A percentile compares a stretch with the other conserved stretches of the same genome.
phyloP scores from a whole-genome alignment of 2,888 invertebrate genomes.

The Ariolimax columbianus region DNA sequence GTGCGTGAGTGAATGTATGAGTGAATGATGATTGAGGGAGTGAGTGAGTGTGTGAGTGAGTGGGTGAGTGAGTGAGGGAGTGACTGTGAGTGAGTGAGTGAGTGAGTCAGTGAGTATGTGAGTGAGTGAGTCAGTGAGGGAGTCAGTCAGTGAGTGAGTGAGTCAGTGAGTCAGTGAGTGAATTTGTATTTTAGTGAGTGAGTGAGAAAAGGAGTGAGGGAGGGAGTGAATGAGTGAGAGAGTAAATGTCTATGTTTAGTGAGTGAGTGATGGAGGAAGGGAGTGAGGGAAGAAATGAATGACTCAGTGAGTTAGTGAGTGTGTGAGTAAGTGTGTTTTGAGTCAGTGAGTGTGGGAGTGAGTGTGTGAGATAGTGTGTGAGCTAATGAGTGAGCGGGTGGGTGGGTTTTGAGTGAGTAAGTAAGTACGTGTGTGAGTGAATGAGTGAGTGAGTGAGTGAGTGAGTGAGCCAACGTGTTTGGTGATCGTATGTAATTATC shows the following conservation, averaged over 20 bases:
- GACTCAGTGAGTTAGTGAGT: neutral
- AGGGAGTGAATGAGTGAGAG: neutral
- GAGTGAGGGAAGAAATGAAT: neutral
- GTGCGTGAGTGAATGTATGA: no score
- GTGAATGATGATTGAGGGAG: no score
- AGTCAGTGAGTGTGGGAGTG: neutral
- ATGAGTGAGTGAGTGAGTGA: neutral
- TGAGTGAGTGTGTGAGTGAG: slow-evolving; percentile 1
- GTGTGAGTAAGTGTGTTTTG: neutral
- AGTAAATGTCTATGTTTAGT: no score
- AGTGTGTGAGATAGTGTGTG: neutral
- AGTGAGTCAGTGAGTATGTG: neutral
- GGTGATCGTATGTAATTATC: no score
- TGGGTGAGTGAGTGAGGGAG: neutral
- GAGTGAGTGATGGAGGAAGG: neutral
- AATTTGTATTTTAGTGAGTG: neutral
- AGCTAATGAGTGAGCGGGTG: neutral
- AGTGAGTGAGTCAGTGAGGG: neutral
- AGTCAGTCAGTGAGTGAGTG: neutral
- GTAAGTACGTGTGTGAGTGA: neutral
- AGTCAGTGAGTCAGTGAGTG: neutral
- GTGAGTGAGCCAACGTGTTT: no score
- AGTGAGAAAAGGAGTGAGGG: neutral
- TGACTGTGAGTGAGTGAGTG: neutral
- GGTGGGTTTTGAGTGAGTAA: neutral